phyloP scores from a whole-genome alignment of 2,888 invertebrate species.

The Hymenopus coronatus region DNA sequence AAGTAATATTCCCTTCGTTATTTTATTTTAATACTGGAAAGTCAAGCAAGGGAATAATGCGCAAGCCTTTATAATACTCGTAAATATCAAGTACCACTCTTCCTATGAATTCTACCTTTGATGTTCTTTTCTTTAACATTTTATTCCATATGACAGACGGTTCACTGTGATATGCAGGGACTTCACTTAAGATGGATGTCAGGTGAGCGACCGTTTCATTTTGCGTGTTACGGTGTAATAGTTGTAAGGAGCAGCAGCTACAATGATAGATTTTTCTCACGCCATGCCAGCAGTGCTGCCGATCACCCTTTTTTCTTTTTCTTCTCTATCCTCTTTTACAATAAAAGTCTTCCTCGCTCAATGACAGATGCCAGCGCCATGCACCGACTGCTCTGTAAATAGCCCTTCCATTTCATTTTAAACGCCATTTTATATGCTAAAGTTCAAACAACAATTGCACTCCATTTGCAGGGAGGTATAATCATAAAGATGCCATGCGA shows the following conservation, averaged over 20 bases:
- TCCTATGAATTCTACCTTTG: too few species aligned
- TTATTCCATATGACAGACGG: too few species aligned
- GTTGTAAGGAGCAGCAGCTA: neutral
- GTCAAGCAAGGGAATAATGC: too few species aligned
- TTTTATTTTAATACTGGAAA: too few species aligned
- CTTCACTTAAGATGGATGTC: neutral
- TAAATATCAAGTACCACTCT: too few species aligned
- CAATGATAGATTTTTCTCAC: neutral
- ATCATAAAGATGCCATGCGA: neutral
- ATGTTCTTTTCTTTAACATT: too few species aligned
- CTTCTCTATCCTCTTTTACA: neutral
- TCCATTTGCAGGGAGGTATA: neutral
- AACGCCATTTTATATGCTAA: neutral
- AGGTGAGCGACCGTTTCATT: neutral
- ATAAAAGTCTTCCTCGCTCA: neutral
- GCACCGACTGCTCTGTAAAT: neutral
- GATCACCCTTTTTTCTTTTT: neutral
- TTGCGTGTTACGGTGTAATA: neutral
- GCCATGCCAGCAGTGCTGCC: neutral
- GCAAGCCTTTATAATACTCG: too few species aligned
- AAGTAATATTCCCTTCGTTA: too few species aligned
- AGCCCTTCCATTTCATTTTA: neutral
- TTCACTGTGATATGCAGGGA: neutral
- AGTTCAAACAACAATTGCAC: neutral
- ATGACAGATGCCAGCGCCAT: neutral